These are phyloP conservation scores for Ormyrus labotus DNA, from an alignment of 2,888 invertebrate species.

Conservation along the genomic window DNA sequence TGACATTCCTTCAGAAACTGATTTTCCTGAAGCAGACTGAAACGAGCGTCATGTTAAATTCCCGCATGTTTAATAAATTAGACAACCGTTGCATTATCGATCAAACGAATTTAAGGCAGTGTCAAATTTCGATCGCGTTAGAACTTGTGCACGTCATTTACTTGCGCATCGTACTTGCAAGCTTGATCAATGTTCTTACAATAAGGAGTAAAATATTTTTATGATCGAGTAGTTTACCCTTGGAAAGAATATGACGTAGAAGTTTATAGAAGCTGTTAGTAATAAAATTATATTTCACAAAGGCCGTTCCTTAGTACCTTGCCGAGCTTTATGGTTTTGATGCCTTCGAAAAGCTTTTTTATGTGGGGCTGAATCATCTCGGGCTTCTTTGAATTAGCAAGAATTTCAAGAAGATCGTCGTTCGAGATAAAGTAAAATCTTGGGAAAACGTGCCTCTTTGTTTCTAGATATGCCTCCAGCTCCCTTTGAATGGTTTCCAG, in stretches of 20 bases:
- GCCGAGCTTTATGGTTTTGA: slow-evolving; percentile 83
- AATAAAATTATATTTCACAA: slow-evolving; percentile 41
- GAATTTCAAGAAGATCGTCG: slow-evolving; percentile 88
- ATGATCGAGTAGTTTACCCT: background rate
- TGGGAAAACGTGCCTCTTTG: slow-evolving; percentile 92
- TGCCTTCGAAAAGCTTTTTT: slow-evolving; percentile 92
- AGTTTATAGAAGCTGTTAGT: slow-evolving; percentile 39
- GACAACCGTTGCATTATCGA: too few relatives aligned
- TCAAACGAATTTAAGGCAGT: too few relatives aligned
- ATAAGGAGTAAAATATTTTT: slow-evolving; percentile 32
- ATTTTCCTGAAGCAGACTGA: slow-evolving; percentile 69
- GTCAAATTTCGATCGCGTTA: too few relatives aligned
- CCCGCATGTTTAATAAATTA: too few relatives aligned
- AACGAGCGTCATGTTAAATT: background rate
- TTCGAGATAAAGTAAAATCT: slow-evolving; percentile 90
- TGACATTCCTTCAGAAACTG: slow-evolving; percentile 83
- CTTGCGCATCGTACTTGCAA: background rate
- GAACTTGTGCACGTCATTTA: background rate
- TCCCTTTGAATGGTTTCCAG: slow-evolving; percentile 89
- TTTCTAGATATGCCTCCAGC: slow-evolving; percentile 90
- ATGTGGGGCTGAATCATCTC: slow-evolving; percentile 90
- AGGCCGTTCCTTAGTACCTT: slow-evolving; percentile 71
- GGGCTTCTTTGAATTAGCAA: slow-evolving; percentile 91
- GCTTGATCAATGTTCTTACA: slow-evolving; percentile 7
- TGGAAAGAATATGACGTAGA: slow-evolving; percentile 11